A percentile compares a stretch with the other conserved stretches of the same genome.
These are phyloP conservation scores for Tolypeutes matacus DNA, from an alignment of 2,797 vertebrate genomes.

Conservation along the genomic window DNA sequence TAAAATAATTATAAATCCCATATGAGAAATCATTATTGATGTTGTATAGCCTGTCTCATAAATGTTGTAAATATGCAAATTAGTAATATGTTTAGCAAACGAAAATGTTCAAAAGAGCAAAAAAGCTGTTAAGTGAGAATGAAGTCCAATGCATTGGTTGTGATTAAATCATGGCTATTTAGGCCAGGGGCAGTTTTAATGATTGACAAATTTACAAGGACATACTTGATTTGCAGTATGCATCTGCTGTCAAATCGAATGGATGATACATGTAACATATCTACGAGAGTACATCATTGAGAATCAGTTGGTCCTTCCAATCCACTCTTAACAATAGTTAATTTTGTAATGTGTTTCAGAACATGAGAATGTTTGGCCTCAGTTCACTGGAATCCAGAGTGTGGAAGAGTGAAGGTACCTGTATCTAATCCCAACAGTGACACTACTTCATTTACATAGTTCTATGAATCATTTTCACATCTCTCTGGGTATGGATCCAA, in stretches of 20 bases:
- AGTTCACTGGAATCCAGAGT: not conserved
- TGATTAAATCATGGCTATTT: slow-evolving; percentile 32
- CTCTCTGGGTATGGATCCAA: slow-evolving; percentile 33
- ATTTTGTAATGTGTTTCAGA: slow-evolving; percentile 17
- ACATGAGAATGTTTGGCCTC: not conserved
- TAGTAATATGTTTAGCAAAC: slow-evolving; percentile 33
- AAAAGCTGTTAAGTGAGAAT: not conserved
- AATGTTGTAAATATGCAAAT: slow-evolving; percentile 23
- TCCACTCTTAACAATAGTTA: slow-evolving; percentile 40
- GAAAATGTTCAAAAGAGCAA: not conserved
- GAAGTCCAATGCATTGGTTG: not conserved
- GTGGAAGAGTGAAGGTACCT: slow-evolving; percentile 28
- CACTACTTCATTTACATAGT: slow-evolving; percentile 47
- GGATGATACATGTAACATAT: not conserved
- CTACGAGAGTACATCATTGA: slow-evolving; percentile 2
- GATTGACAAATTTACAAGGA: slow-evolving; percentile 21
- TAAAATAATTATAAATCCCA: not conserved
- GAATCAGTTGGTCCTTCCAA: not conserved
- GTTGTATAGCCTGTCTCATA: not conserved
- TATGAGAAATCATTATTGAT: slow-evolving; percentile 30
- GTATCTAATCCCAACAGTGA: not conserved
- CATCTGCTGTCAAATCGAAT: slow-evolving; percentile 52
- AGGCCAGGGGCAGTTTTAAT: slow-evolving; percentile 2
- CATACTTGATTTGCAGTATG: slow-evolving; percentile 26
- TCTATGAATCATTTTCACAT: slow-evolving; percentile 65